Conservation (phyloP, 2,888 invertebrate genomes). For the Asteroscopus sphinx region DNA sequence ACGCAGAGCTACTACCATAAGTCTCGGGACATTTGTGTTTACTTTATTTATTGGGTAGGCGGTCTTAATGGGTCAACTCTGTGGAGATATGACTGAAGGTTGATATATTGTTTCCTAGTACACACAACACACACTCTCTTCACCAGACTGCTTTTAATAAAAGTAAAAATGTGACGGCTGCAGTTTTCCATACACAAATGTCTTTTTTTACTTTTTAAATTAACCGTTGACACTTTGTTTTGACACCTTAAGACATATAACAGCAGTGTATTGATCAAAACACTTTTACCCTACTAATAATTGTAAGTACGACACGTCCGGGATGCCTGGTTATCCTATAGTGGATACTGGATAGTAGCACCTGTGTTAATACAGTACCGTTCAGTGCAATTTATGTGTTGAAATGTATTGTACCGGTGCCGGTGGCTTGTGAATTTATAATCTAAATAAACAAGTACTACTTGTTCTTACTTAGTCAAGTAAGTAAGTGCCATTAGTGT, state of each 20-base stretch:
- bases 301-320: constrained; percentile 7
- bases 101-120: constrained; percentile 49
- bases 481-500: too few relatives aligned
- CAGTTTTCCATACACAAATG: constrained; percentile 7
- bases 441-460: too few relatives aligned
- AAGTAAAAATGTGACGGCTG: constrained; percentile 4
- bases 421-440: constrained; percentile 27
- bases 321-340: constrained; percentile 20
- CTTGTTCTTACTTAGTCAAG: too few relatives aligned
- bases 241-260: neutral
- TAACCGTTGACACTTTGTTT: too few relatives aligned
- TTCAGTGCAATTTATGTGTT: constrained; percentile 37
- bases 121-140: constrained; percentile 29
- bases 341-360: constrained; percentile 10
- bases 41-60: constrained; percentile 47
- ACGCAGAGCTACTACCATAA: constrained; percentile 65
- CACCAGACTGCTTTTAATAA: constrained; percentile 14
- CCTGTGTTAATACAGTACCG: constrained; percentile 35
- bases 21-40: constrained; percentile 64
- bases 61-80: constrained; percentile 48
- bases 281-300: constrained; percentile 9
- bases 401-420: constrained; percentile 37
- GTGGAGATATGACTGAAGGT: constrained; percentile 37
- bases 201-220: too few relatives aligned
- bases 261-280: neutral